Evolutionary conservation across 2,113 vertebrate species (phyloP), one percentile per base, ranked within the genome.

Genomic region (Myodes glareolus): DNA sequence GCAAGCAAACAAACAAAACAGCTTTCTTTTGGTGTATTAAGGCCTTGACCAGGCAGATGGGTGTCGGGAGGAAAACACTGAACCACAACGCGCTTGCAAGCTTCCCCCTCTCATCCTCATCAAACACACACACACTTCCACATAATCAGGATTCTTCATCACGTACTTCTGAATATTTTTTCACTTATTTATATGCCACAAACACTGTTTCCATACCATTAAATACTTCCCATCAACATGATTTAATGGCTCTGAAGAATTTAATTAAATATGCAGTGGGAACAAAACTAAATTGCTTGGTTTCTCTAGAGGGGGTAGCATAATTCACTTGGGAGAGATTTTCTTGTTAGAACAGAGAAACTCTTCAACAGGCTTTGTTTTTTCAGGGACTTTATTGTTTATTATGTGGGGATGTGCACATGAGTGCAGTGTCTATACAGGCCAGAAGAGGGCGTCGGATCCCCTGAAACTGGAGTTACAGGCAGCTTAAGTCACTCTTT

Each of bases 161-260:
- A 88, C 0, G 0, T 85, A 80, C 55, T 96, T 97, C 96, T 31
- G 76, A 88, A 93, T 85, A 86, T 80, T 33, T 84, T 90, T 76
- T 96, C 85, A 92, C 94, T 97, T 96, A 95, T 81, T 92, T 89
- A 92, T 91, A 94, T 95, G 65, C 92, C 90, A 90, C n/a, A 77
- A 96, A 82, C 86, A 92, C 45, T 92, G 65, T 97, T 96, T 95
- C 92, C 67, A 73, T 95, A 88, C 95, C 88, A 95, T 97, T 97
- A 94, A 97, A 96, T 95, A 95, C 85, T 97, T 94, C 86, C 94
- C 94, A 95, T 81, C 70, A 91, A 80, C 80, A 97, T 92, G 92
- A 96, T 77, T 97, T 92, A 96, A 97, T 96, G 85, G 72, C 65
- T 86, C 77, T 90, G 65, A 94, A 76, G 76, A 96, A 92, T 95